Percentiles rank a stretch among this genome's conserved stretches.
Conservation (phyloP, 2,888 invertebrate species). For the Tipula unca region DNA sequence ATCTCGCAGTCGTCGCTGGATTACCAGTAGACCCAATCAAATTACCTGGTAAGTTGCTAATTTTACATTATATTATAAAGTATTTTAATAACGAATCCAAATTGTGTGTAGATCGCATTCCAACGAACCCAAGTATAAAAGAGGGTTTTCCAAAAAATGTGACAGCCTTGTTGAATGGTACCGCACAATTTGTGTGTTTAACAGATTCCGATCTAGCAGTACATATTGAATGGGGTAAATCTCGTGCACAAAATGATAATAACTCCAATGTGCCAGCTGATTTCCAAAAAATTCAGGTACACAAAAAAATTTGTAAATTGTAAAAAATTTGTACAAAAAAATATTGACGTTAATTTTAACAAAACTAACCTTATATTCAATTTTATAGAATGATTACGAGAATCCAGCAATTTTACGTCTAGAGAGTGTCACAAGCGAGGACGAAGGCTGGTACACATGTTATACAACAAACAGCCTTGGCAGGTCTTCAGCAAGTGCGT, state of each 20-base stretch:
- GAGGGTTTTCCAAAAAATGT: conserved; percentile 72
- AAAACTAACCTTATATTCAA: not conserved
- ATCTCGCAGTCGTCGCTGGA: conserved; percentile 65
- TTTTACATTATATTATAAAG: no score
- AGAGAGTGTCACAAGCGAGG: conserved; percentile 74
- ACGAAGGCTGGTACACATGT: conserved; percentile 95
- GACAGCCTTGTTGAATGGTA: conserved; percentile 65
- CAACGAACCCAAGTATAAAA: conserved; percentile 76
- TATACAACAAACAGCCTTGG: conserved; percentile 84
- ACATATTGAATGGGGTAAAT: conserved; percentile 61
- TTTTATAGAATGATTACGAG: conserved; percentile 31
- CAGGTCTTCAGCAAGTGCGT: conserved; percentile 67
- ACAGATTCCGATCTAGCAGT: conserved; percentile 77
- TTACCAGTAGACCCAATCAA: conserved; percentile 27
- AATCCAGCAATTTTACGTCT: conserved; percentile 67
- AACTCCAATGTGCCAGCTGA: not conserved
- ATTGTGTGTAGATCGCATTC: conserved; percentile 55
- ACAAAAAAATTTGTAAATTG: no score
- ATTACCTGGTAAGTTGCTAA: no score
- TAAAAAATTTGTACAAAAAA: no score
- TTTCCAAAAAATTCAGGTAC: no score
- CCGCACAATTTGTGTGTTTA: conserved; percentile 64
- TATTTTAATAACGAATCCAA: no score
- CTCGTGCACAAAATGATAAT: not conserved
- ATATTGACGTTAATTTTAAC: no score